phyloP scores from a whole-genome alignment of 2,113 vertebrate genomes.

The Tympanuchus pallidicinctus region DNA sequence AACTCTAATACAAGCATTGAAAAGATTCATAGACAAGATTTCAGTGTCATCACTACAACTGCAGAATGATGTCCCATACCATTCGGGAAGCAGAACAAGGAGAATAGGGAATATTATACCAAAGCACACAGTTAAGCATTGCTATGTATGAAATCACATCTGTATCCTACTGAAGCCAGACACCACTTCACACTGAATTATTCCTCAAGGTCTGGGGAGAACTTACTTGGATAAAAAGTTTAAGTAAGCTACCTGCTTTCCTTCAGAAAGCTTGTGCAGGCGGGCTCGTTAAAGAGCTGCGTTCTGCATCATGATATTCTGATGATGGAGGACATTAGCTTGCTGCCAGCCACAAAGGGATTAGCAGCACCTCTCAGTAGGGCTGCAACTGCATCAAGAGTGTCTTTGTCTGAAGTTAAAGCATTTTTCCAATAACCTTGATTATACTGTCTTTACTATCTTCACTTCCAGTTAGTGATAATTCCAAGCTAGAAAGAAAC shows the following conservation, averaged over 20 bases:
- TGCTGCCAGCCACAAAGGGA: background rate
- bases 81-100: background rate
- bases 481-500: background rate
- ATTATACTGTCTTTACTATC: background rate
- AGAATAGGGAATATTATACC: background rate
- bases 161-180: background rate
- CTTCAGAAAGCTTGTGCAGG: background rate
- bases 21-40: background rate
- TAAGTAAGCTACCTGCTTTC: background rate
- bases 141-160: background rate
- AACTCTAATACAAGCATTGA: background rate
- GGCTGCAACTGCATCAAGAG: background rate
- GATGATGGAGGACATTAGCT: background rate
- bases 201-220: background rate
- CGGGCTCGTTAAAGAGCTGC: background rate
- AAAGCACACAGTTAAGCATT: background rate
- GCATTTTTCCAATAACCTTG: background rate
- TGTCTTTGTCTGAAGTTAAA: background rate
- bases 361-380: background rate
- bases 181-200: background rate
- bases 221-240: background rate
- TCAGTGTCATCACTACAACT: background rate
- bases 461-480: background rate
- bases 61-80: background rate
- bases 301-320: background rate